These are phyloP conservation scores for Tenthredo scrophulariae DNA, from an alignment of 2,888 invertebrate genomes.

Conservation along the genomic window DNA sequence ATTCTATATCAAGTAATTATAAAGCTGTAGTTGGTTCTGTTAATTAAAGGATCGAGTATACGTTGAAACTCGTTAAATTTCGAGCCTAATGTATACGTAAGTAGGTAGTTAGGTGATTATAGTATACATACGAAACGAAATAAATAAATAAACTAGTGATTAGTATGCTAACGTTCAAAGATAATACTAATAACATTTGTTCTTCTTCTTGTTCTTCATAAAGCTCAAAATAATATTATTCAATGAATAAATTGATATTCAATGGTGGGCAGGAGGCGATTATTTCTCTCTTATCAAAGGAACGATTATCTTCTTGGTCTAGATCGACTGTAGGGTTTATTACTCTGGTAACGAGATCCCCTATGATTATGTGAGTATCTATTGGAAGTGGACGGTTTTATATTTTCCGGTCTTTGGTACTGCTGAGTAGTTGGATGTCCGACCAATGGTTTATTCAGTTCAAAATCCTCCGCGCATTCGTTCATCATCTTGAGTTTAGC, in stretches of 20 bases:
- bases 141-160: constrained; percentile 46
- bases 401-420: constrained; percentile 80
- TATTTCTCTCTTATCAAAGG: constrained; percentile 1
- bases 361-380: constrained; percentile 68
- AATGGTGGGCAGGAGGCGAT: constrained; percentile 11
- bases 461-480: constrained; percentile 85
- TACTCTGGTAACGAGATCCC: constrained; percentile 69
- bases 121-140: neutral
- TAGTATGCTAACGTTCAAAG: constrained; percentile 10
- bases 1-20: neutral
- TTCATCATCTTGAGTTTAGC: constrained; percentile 91
- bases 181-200: constrained; percentile 16
- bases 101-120: neutral
- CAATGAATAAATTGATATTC: constrained; percentile 7
- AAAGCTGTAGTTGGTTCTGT: neutral
- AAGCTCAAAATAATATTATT: neutral
- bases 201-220: neutral
- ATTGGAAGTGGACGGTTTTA: constrained; percentile 75
- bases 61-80: neutral
- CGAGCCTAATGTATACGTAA: neutral
- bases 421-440: constrained; percentile 86
- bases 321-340: constrained; percentile 74
- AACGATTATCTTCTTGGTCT: constrained; percentile 74
- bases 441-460: constrained; percentile 86
- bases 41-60: neutral